Evolutionary conservation across 2,113 vertebrate species (phyloP).

Genomic region (Picathartes gymnocephalus): DNA sequence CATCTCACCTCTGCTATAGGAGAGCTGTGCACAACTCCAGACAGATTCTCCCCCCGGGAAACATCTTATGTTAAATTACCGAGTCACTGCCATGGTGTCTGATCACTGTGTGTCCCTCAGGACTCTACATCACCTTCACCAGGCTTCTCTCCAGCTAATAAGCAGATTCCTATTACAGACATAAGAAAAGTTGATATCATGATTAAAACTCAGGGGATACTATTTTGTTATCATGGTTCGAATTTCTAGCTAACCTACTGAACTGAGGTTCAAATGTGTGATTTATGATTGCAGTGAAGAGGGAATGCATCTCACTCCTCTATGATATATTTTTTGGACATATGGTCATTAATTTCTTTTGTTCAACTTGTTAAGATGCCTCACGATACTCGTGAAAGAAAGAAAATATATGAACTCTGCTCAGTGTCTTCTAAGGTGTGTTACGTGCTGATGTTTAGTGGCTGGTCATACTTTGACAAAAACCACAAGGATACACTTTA

Average conservation of each 20-base stretch:
- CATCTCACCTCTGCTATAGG: neutral
- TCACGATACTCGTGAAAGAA: neutral
- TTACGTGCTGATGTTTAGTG: neutral
- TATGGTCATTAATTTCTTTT: neutral
- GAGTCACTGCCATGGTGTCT: neutral
- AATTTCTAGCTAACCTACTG: neutral
- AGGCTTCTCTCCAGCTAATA: neutral
- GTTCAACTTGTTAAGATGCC: neutral
- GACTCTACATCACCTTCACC: neutral
- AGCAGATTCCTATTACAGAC: neutral
- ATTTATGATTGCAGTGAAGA: neutral
- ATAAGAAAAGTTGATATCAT: neutral
- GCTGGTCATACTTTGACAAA: rapidly evolving
- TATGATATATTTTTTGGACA: neutral
- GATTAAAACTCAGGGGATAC: neutral
- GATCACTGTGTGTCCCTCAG: neutral
- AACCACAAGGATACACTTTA: neutral
- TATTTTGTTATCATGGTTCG: neutral
- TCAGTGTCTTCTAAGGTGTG: neutral
- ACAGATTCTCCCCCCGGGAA: neutral
- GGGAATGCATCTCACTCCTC: neutral
- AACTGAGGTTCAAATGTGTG: neutral
- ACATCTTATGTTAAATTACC: rapidly evolving
- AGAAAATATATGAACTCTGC: neutral
- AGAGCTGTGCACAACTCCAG: neutral